A percentile compares a stretch with the other conserved stretches of the same genome.
Evolutionary conservation across 2,888 invertebrate species (phyloP).

Genomic region (Punctoribates punctum): DNA sequence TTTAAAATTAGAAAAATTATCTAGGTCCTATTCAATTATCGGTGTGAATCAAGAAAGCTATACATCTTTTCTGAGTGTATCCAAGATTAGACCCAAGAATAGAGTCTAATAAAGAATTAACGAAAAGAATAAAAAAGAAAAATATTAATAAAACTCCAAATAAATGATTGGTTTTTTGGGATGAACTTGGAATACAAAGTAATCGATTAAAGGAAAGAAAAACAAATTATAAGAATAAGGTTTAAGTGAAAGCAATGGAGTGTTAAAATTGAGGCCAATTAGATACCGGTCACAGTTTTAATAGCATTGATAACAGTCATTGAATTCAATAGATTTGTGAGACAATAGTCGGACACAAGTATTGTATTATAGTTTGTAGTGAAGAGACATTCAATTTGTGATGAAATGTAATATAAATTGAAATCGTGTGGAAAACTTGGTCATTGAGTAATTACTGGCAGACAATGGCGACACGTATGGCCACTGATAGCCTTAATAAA

Average conservation of each 20-base stretch:
- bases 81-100: too few species aligned
- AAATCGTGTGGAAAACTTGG: slow-evolving; percentile 38
- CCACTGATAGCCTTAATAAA: slow-evolving; percentile 32
- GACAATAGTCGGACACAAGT: not conserved
- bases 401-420: slow-evolving; percentile 38
- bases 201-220: not conserved
- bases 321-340: not conserved
- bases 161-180: not conserved
- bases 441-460: slow-evolving; percentile 29
- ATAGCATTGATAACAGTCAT: not conserved
- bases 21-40: too few species aligned
- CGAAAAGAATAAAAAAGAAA: not conserved
- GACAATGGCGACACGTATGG: slow-evolving; percentile 31
- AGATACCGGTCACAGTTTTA: not conserved
- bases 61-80: too few species aligned
- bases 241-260: not conserved
- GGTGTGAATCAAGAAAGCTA: too few species aligned
- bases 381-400: slow-evolving; percentile 37
- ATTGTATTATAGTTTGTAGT: not conserved
- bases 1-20: too few species aligned
- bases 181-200: not conserved
- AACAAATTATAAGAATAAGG: not conserved
- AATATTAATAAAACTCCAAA: not conserved
- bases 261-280: not conserved
- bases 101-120: too few species aligned